Evolutionary conservation across 1,140 invertebrate species (phyloP).

Genomic region (Dendrolimus kikuchii): DNA sequence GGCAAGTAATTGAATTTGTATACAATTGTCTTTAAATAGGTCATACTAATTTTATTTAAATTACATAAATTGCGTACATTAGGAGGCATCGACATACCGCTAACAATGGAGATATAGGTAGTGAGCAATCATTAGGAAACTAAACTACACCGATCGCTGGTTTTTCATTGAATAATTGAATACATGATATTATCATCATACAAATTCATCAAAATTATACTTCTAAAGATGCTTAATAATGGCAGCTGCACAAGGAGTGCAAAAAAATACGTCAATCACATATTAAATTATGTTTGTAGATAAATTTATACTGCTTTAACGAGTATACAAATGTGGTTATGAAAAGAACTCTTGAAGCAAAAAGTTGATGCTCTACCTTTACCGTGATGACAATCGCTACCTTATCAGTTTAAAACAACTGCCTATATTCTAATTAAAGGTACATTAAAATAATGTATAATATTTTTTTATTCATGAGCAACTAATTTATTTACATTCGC

Average conservation of each 20-base stretch:
- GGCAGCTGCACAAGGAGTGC: not conserved
- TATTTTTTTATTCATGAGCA: not conserved
- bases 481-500: too few relatives aligned
- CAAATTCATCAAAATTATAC: not conserved
- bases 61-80: too few relatives aligned
- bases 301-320: slow-evolving; percentile 21
- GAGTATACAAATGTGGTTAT: slow-evolving; percentile 13
- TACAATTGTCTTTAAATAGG: too few relatives aligned
- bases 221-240: not conserved
- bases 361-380: not conserved
- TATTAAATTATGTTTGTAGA: slow-evolving; percentile 20
- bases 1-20: too few relatives aligned
- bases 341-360: slow-evolving; percentile 9
- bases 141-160: too few relatives aligned
- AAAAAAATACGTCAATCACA: slow-evolving; percentile 24
- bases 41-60: too few relatives aligned
- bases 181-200: too few relatives aligned
- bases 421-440: slow-evolving; percentile 3
- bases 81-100: too few relatives aligned
- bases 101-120: too few relatives aligned
- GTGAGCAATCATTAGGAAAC: too few relatives aligned
- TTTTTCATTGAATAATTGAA: too few relatives aligned
- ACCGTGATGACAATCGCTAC: slow-evolving; percentile 11
- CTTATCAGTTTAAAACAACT: slow-evolving; percentile 12
- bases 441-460: slow-evolving; percentile 8